phyloP scores from a whole-genome alignment of 2,888 invertebrate genomes.

The Drosophila birchii region DNA sequence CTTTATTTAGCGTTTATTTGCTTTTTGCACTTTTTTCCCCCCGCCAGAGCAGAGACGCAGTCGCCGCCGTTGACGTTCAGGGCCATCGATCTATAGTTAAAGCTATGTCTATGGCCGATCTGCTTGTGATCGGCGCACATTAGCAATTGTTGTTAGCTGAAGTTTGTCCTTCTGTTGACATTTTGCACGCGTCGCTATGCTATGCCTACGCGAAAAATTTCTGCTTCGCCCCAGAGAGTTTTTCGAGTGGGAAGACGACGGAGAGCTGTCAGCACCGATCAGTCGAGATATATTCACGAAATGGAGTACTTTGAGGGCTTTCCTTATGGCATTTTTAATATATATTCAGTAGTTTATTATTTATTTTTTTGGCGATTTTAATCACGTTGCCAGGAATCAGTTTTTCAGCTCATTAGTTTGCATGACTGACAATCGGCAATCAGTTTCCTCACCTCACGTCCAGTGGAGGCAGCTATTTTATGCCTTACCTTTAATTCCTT shows the following conservation, averaged over 20 bases:
- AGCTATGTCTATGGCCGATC: conserved; percentile 54
- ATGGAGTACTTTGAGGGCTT: conserved; percentile 25
- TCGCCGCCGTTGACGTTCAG: conserved; percentile 43
- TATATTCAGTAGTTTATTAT: neutral
- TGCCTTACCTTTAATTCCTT: conserved; percentile 18
- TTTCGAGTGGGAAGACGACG: conserved; percentile 32
- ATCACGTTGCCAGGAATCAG: conserved; percentile 42
- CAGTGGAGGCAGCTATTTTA: conserved; percentile 52
- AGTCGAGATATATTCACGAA: conserved; percentile 11
- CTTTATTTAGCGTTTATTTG: conserved; percentile 70
- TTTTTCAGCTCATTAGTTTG: conserved; percentile 62
- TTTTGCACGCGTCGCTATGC: conserved; percentile 71
- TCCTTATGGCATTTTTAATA: conserved; percentile 19
- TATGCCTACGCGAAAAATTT: conserved; percentile 39
- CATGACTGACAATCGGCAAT: conserved; percentile 46
- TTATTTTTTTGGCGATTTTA: conserved; percentile 9
- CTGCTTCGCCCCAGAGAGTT: conserved; percentile 28
- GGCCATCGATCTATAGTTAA: conserved; percentile 56
- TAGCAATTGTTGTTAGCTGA: conserved; percentile 60
- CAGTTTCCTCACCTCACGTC: conserved; percentile 62
- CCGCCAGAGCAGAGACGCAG: conserved; percentile 12
- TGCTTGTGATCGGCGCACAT: conserved; percentile 75
- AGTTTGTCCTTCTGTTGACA: conserved; percentile 80
- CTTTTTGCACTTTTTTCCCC: conserved; percentile 53
- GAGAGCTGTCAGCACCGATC: conserved; percentile 42